Evolutionary conservation across 2,888 invertebrate species (phyloP), one percentile per base, ranked within the genome.

Genomic region (Cyclophora punctaria): DNA sequence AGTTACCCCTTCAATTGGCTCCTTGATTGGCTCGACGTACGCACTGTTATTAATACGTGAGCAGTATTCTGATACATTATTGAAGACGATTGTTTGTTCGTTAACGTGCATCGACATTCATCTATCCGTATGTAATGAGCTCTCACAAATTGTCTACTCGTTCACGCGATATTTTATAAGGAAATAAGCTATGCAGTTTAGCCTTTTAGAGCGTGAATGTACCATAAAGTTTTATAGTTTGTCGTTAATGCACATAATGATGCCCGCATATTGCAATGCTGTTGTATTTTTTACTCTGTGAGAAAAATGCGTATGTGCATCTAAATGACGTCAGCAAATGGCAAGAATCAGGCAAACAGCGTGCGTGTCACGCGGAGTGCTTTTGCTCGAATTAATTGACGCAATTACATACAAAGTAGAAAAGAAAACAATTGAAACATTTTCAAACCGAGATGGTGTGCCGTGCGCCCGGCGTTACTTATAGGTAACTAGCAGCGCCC

Each of bases 1-100:
- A 83, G 84, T 86, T 85, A 85, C 83, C 84, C 83, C 78, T 83
- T 82, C 87, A 87, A 88, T 87, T 87, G 87, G 76, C 71, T 77
- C 75, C 79, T 77, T 84, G 85, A 88, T 87, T 86, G 87, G 79
- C 78, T 81, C 78, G 84, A 86, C 81, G 80, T 82, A 72, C 78
- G 75, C 76, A 73, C 76, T 75, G 47, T 51, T 52, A 79, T 79
- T 81, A 80, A 80, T 77, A 76, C 76, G 69, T 71, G 70, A 71
- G 70, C 75, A 64, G 63, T 67, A 76, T 71, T 62, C 67, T 71
- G 74, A 77, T 79, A 79, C 80, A 83, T 37, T 5, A 37, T 85
- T 84, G 83, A 75, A 74, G 68, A 77, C 80, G 79, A 84, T 83
- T 83, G 77, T 80, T 78, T 75, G 71, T 73, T 73, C 65, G 65